phyloP scores from a whole-genome alignment of 2,113 vertebrate genomes.

The Hassar affinis region DNA sequence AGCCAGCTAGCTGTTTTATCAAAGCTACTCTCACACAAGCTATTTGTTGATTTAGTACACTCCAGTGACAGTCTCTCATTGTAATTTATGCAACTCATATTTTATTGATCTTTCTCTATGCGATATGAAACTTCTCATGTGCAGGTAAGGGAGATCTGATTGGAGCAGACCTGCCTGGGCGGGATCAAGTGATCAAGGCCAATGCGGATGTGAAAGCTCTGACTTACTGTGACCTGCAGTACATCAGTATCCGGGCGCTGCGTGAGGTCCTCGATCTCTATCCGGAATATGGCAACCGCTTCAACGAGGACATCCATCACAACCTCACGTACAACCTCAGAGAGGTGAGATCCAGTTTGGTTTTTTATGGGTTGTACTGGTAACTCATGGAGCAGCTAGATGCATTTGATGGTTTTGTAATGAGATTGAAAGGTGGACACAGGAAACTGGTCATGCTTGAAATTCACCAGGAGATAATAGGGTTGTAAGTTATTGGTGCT shows the following conservation, averaged over 20 bases:
- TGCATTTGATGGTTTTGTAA: background rate
- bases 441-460: background rate
- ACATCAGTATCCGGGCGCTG: slow-evolving; percentile 84
- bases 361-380: background rate
- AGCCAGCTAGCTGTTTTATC: no score
- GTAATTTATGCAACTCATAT: background rate
- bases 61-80: background rate
- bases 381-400: background rate
- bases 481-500: background rate
- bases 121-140: background rate
- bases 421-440: background rate
- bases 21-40: background rate
- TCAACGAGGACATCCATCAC: slow-evolving; percentile 84
- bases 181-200: slow-evolving; percentile 86
- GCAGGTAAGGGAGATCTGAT: slow-evolving; percentile 96
- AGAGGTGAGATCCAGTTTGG: slow-evolving; percentile 68
- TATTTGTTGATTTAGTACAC: no score
- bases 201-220: slow-evolving; percentile 91
- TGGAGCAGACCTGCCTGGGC: slow-evolving; percentile 83
- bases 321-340: slow-evolving; percentile 95
- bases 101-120: background rate
- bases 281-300: slow-evolving; percentile 86
- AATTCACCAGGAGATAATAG: background rate
- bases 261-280: slow-evolving; percentile 88
- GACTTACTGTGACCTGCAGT: slow-evolving; percentile 94